A percentile compares a stretch with the other conserved stretches of the same genome.
Conservation (phyloP, 2,888 invertebrate species). For the Brenthis daphne region DNA sequence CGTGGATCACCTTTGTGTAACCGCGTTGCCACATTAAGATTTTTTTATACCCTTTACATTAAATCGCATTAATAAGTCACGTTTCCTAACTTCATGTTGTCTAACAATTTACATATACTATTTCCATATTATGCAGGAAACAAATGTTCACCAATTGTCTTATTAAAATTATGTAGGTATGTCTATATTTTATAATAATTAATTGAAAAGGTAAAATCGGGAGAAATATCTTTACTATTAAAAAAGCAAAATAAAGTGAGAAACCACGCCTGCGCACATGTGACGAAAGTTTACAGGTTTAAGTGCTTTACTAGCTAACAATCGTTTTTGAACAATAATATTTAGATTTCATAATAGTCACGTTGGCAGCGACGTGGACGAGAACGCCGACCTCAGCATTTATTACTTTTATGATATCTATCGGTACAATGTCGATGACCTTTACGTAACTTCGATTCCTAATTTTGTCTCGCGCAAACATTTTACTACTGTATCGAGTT, state of each 20-base stretch:
- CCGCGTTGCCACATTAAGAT: constrained; percentile 63
- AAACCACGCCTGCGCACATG: constrained; percentile 39
- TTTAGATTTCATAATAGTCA: constrained; percentile 56
- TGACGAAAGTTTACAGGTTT: constrained; percentile 38
- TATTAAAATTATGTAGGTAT: constrained; percentile 27
- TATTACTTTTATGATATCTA: constrained; percentile 38
- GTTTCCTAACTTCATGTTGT: constrained; percentile 60
- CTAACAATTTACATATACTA: constrained; percentile 51
- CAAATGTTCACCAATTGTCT: constrained; percentile 26
- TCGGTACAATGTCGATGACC: constrained; percentile 50
- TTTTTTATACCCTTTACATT: constrained; percentile 71
- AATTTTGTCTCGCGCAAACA: constrained; percentile 31
- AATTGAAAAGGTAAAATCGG: constrained; percentile 13
- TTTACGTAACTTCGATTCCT: constrained; percentile 46
- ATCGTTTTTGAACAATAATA: constrained; percentile 46
- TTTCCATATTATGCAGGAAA: constrained; percentile 64
- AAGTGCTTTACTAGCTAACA: constrained; percentile 33
- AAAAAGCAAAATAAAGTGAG: constrained; percentile 19
- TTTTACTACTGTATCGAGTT: constrained; percentile 45
- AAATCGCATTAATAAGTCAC: constrained; percentile 66
- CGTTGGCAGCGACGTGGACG: constrained; percentile 53
- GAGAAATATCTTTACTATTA: constrained; percentile 19
- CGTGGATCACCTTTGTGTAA: constrained; percentile 73
- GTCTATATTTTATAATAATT: neutral
- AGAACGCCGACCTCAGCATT: constrained; percentile 41